phyloP scores from a whole-genome alignment of 1,140 invertebrate genomes.

The Drosophila lacertosa region DNA sequence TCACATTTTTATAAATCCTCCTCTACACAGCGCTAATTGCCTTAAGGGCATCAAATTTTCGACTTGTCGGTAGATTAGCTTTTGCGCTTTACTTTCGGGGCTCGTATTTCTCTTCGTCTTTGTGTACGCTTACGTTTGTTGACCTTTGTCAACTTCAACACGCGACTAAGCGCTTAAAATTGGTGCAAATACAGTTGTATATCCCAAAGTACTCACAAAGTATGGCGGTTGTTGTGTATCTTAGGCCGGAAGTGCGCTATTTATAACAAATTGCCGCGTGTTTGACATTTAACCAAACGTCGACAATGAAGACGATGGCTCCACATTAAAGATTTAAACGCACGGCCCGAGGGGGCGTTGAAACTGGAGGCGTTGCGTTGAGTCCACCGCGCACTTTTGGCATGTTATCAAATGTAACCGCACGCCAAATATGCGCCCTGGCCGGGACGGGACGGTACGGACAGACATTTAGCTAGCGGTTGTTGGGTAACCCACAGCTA shows the following conservation, averaged over 20 bases:
- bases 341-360: conserved; percentile 3
- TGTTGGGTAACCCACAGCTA: conserved; percentile 55
- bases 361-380: conserved; percentile 42
- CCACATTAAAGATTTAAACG: conserved; percentile 69
- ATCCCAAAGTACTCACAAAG: conserved; percentile 19
- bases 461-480: conserved; percentile 49
- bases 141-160: conserved; percentile 79
- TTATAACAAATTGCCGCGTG: conserved; percentile 81
- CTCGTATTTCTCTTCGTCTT: conserved; percentile 28
- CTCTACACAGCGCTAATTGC: conserved; percentile 20
- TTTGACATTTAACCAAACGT: conserved; percentile 77
- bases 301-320: conserved; percentile 24
- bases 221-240: conserved; percentile 20
- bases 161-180: conserved; percentile 74
- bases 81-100: conserved; percentile 33
- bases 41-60: conserved; percentile 46
- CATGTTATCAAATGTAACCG: conserved; percentile 80
- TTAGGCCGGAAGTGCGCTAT: conserved; percentile 73
- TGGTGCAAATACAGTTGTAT: conserved; percentile 61
- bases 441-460: too few relatives aligned
- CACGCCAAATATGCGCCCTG: conserved; percentile 69
- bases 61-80: conserved; percentile 25
- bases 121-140: conserved; percentile 53
- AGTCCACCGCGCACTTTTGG: conserved; percentile 56
- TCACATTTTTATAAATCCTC: conserved; percentile 2